These are phyloP conservation scores for Heliconius hermathena DNA, from an alignment of 1,140 invertebrate species.

Conservation along the genomic window DNA sequence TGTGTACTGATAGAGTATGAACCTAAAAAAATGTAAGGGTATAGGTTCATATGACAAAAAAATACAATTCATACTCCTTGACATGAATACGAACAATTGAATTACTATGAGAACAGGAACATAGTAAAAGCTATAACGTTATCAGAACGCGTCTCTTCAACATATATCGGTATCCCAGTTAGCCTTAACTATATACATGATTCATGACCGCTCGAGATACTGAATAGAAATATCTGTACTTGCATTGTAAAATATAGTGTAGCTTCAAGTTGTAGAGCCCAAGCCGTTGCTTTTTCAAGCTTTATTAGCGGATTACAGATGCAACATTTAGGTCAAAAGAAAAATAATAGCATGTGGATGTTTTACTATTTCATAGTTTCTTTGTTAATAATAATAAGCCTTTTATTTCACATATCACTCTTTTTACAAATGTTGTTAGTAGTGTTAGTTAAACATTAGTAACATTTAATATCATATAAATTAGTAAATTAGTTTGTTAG, in stretches of 20 bases:
- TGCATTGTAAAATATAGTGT: background rate
- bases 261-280: background rate
- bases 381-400: too few species aligned
- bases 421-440: too few species aligned
- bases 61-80: too few species aligned
- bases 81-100: too few species aligned
- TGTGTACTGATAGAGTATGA: too few species aligned
- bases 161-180: conserved; percentile 14
- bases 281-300: background rate
- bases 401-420: too few species aligned
- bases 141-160: conserved; percentile 12
- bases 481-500: too few species aligned
- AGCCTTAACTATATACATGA: conserved; percentile 20
- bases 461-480: too few species aligned
- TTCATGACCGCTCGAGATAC: conserved; percentile 12
- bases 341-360: background rate
- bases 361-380: background rate
- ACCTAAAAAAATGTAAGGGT: too few species aligned
- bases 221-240: conserved; percentile 5
- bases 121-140: conserved; percentile 14
- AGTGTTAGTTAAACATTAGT: too few species aligned
- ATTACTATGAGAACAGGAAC: too few species aligned
- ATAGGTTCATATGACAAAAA: too few species aligned
- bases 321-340: background rate
- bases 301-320: background rate